phyloP scores from a whole-genome alignment of 2,797 vertebrate species.

The Kryptopterus vitreolus region DNA sequence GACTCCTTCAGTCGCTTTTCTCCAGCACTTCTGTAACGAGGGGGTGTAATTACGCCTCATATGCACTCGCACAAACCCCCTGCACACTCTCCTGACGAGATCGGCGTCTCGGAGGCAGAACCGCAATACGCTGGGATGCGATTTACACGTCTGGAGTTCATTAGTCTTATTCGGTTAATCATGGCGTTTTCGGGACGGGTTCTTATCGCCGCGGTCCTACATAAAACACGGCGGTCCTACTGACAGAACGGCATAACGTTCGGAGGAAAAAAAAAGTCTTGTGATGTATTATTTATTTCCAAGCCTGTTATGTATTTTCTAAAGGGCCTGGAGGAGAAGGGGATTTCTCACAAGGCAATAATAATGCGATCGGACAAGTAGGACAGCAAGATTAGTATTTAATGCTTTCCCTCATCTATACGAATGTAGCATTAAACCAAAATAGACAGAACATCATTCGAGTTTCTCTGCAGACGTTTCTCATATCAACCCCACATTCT shows the following conservation, averaged over 20 bases:
- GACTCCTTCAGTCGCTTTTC: slow-evolving; percentile 28
- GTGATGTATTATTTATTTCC: not conserved
- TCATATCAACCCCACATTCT: not conserved
- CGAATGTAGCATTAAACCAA: not conserved
- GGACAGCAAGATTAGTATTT: not conserved
- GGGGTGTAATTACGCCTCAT: slow-evolving; percentile 54
- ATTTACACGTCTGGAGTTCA: slow-evolving; percentile 44
- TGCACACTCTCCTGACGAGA: slow-evolving; percentile 40
- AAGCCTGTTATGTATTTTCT: no score
- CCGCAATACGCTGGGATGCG: slow-evolving; percentile 23
- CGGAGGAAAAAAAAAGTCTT: not conserved
- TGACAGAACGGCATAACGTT: not conserved
- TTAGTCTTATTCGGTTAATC: slow-evolving; percentile 37
- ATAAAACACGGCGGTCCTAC: not conserved
- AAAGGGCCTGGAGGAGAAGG: not conserved
- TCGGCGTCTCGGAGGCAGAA: slow-evolving; percentile 47
- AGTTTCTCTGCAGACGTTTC: not conserved
- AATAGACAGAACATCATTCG: not conserved
- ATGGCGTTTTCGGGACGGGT: not conserved
- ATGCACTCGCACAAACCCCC: slow-evolving; percentile 33
- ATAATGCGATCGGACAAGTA: not conserved
- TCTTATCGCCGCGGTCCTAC: not conserved
- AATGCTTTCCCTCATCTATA: not conserved
- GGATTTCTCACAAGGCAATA: not conserved
- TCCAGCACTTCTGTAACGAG: slow-evolving; percentile 47